These are phyloP conservation scores for Drosophila bunnanda DNA, from an alignment of 2,888 invertebrate species.

Conservation along the genomic window DNA sequence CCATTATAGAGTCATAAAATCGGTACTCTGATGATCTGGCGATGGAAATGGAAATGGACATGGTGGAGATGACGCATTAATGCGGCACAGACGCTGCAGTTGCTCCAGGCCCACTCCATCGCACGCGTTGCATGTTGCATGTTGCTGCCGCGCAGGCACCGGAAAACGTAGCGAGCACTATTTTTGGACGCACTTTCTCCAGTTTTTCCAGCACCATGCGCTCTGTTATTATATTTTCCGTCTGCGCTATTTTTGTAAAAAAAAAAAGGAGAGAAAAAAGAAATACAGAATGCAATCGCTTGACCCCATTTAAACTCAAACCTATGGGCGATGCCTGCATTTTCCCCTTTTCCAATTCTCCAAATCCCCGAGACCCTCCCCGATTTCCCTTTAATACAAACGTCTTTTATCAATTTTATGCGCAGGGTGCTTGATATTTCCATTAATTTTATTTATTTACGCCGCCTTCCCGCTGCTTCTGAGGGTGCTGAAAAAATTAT, in stretches of 20 bases:
- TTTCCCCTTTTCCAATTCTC: slow-evolving; percentile 11
- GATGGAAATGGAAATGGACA: slow-evolving; percentile 21
- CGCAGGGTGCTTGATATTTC: slow-evolving; percentile 55
- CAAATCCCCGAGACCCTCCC: slow-evolving; percentile 6
- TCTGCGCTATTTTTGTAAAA: slow-evolving; percentile 73
- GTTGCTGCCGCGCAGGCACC: slow-evolving; percentile 24
- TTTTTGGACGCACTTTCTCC: slow-evolving; percentile 64
- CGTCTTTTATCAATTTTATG: slow-evolving; percentile 64
- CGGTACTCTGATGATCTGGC: slow-evolving; percentile 23
- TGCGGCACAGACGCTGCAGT: slow-evolving; percentile 63
- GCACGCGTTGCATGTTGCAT: slow-evolving; percentile 15
- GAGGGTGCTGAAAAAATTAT: slow-evolving; percentile 41
- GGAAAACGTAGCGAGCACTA: slow-evolving; percentile 62
- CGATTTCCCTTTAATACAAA: slow-evolving; percentile 37
- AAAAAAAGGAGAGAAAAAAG: not conserved
- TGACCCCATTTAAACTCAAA: slow-evolving; percentile 77
- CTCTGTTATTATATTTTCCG: slow-evolving; percentile 66
- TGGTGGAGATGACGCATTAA: slow-evolving; percentile 59
- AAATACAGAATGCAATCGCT: slow-evolving; percentile 68
- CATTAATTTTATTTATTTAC: slow-evolving; percentile 71
- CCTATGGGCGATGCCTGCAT: slow-evolving; percentile 39
- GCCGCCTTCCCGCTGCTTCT: slow-evolving; percentile 39
- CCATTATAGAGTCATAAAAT: slow-evolving; percentile 24
- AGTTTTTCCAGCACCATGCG: slow-evolving; percentile 42
- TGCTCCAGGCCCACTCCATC: slow-evolving; percentile 13